Conservation (phyloP, 2,888 invertebrate species). For the Entomobrya proxima region DNA sequence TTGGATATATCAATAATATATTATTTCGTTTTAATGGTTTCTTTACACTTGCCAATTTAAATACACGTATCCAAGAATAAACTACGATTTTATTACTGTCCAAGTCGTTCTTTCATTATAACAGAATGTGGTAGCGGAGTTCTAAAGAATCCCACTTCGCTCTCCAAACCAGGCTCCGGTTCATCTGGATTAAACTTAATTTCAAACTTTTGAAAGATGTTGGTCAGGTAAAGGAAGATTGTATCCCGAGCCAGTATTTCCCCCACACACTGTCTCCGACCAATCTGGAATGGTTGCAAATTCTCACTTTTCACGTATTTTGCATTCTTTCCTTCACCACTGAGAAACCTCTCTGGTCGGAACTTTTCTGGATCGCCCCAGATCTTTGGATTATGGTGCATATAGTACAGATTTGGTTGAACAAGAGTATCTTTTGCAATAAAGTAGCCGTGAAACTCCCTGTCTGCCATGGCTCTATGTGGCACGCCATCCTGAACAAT, state of each 20-base stretch:
- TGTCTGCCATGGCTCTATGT: slow-evolving; percentile 80
- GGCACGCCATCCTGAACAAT: slow-evolving; percentile 82
- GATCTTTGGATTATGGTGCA: slow-evolving; percentile 20
- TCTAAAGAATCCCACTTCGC: slow-evolving; percentile 11
- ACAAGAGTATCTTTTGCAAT: slow-evolving; percentile 52
- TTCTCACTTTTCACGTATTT: slow-evolving; percentile 51
- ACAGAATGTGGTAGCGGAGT: background rate
- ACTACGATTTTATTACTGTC: background rate
- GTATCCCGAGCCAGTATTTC: slow-evolving; percentile 55
- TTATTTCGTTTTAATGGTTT: too few relatives aligned
- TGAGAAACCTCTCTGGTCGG: slow-evolving; percentile 62
- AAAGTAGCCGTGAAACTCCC: slow-evolving; percentile 75
- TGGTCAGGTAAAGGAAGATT: slow-evolving; percentile 57
- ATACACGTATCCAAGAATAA: too few relatives aligned
- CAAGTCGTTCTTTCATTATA: background rate
- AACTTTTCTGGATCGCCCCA: slow-evolving; percentile 58
- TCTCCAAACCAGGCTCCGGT: background rate
- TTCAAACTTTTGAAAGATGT: slow-evolving; percentile 57
- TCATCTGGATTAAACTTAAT: slow-evolving; percentile 40
- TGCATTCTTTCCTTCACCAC: slow-evolving; percentile 42
- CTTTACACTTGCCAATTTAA: too few relatives aligned
- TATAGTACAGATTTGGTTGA: slow-evolving; percentile 40
- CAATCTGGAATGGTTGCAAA: slow-evolving; percentile 56
- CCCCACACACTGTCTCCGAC: slow-evolving; percentile 42
- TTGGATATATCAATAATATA: too few relatives aligned